These are phyloP conservation scores for Pelobates cultripes DNA, from an alignment of 2,797 vertebrate genomes.

Conservation along the genomic window DNA sequence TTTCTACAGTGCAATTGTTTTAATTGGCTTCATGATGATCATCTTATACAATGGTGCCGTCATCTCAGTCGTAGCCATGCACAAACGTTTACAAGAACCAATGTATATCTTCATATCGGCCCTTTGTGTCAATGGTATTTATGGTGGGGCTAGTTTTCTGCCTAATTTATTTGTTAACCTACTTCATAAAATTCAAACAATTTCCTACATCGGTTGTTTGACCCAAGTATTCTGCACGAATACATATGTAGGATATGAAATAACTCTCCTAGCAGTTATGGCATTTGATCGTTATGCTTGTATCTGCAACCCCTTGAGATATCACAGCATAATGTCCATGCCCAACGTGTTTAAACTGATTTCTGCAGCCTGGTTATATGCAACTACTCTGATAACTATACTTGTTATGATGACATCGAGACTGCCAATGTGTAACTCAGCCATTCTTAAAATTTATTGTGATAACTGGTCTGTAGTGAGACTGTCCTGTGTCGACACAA, in stretches of 20 bases:
- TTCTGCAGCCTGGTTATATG: neutral
- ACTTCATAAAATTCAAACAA: neutral
- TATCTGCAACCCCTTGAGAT: conserved; percentile 35
- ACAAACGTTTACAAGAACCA: conserved; percentile 15
- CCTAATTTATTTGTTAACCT: conserved; percentile 16
- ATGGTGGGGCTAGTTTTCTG: conserved; percentile 3
- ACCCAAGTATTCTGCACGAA: neutral
- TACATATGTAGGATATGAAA: neutral
- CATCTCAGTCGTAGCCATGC: neutral
- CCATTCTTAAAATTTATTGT: neutral
- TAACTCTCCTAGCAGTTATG: conserved; percentile 7
- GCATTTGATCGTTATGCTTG: conserved; percentile 30
- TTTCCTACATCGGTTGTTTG: conserved; percentile 15
- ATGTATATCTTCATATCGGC: conserved; percentile 34
- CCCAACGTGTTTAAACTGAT: conserved; percentile 1
- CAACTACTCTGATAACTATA: neutral
- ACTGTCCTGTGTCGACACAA: neutral
- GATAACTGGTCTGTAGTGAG: neutral
- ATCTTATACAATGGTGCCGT: neutral
- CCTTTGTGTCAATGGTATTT: conserved; percentile 10
- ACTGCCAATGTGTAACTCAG: conserved; percentile 6
- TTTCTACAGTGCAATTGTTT: neutral
- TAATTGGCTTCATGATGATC: conserved; percentile 2
- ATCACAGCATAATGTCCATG: conserved; percentile 6
- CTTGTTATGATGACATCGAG: neutral